Evolutionary conservation across 2,888 invertebrate species (phyloP).

Genomic region (Lucinisca nassula): DNA sequence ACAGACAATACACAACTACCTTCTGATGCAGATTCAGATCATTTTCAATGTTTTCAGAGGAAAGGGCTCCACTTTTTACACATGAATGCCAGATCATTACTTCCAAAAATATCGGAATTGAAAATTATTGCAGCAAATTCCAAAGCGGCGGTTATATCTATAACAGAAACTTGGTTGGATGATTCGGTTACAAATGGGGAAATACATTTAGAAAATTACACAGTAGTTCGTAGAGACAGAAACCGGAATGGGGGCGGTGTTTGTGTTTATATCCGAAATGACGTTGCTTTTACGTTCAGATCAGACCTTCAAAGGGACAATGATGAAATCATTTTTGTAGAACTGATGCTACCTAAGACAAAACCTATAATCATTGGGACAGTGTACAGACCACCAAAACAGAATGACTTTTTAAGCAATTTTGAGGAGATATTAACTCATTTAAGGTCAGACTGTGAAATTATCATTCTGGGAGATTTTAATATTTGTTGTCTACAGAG

Average conservation of each 20-base stretch:
- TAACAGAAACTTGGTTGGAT: conserved; percentile 16
- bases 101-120: not conserved
- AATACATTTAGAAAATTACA: not conserved
- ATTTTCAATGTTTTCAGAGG: not conserved
- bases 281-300: conserved; percentile 32
- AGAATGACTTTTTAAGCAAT: conserved; percentile 18
- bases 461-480: conserved; percentile 2
- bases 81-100: not conserved
- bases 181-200: not conserved
- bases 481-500: conserved; percentile 14
- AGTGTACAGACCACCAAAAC: conserved; percentile 40
- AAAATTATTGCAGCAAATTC: not conserved
- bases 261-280: conserved; percentile 32
- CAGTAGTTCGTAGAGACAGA: conserved; percentile 1
- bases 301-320: conserved; percentile 25
- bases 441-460: conserved; percentile 28
- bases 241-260: conserved; percentile 39
- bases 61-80: conserved; percentile 5
- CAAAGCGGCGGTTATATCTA: not conserved
- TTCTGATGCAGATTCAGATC: not conserved
- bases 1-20: not conserved
- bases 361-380: conserved; percentile 35
- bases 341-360: conserved; percentile 36
- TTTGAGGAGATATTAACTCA: conserved; percentile 10
- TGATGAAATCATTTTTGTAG: conserved; percentile 27